Evolutionary conservation across 1,140 invertebrate species (phyloP), one percentile per base, ranked within the genome.

Genomic region (Drosophila nebulosa): DNA sequence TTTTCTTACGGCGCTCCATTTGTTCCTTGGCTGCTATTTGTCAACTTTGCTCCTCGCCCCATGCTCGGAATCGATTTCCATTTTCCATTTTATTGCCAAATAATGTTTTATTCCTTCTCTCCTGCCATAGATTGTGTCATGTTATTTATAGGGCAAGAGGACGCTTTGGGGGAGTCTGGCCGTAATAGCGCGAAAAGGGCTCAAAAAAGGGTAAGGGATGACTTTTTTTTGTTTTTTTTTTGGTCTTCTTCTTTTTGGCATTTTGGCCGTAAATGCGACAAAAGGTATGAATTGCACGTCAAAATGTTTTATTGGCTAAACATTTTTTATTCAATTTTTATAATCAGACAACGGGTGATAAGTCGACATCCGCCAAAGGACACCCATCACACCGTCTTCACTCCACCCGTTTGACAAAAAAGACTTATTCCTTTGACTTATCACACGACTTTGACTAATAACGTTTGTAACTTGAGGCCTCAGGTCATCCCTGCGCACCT

Each of bases 71-170:
- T 88, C 83, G 83, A 88, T 88, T 88, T 89, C 83, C 83, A 83
- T 90, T 90, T 90, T 90, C 83, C 83, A 83, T 90, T 90, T 90
- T 90, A 88, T 90, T 90, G 81, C 86, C 81, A 90, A 90, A 90
- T 90, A 90, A 90, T 90, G 86, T 81, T 57, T 74, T 73, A 46
- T 46, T 46, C 39, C 21, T 46, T 46, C 27, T 6, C 4, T 30
- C 9, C 66, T 74, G 27, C 80, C 81, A 59, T 74, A 83, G 86
- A 90, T 84, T 90, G 86, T 81, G 78, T 79, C 86, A 84, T 75
- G 78, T 90, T 90, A 90, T 90, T 90, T 90, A 90, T 90, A 69
- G 81, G 58, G 46, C 64, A 52, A 60, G 32, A 27, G 67, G 42
- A 39, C 22, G 56, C 67, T 30, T 42, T 65, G 59, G 53, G 4